Base-by-base conservation (phyloP, 2,888 invertebrate genomes). In the Epinotia ramella region DNA sequence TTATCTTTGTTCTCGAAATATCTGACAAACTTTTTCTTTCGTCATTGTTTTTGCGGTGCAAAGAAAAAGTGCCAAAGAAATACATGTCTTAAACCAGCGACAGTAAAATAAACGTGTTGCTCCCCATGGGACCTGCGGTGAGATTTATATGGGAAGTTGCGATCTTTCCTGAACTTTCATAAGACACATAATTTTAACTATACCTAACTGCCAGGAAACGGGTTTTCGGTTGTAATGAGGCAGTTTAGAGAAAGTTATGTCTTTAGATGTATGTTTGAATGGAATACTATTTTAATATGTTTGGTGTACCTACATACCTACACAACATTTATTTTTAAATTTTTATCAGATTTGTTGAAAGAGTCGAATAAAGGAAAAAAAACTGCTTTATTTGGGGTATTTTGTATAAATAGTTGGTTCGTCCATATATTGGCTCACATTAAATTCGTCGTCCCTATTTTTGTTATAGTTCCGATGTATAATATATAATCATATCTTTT, bases 101-200 rank as follows among this genome's bases (percentile, higher is more conserved):
- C 73, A 59, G n/a, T 69, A 64, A 74, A 74, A 69, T 57, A 57
- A 69, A 49, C 49, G 57, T 33, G 63, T 46, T 28, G 12, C 60
- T 33, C 59, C 74, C 73, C 69, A 1, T n/a, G 63, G 56, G 74
- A 64, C n/a, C 68, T 20, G 44, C 20, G 18, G 20, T 6, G 59
- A 74, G 74, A 74, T 69, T 69, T 74, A 74, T 69, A 70, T 20
- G 12, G 5, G 49, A 74, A 74, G 57, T 69, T 74, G 24, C 53
- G 68, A 69, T 28, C 62, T 44, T 74, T 24, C 20, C 16, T 18
- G 44, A 33, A 69, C 56, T 68, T 64, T 18, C 33, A 46, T 62
- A 69, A 65, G 62, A 69, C 49, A 59, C 69, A 57, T 73, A 65
- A 64, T 65, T 69, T 70, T 24, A 74, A 64, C n/a, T 53, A 7